Evolutionary conservation across 2,113 vertebrate species (phyloP).

Genomic region (Setophaga kirtlandii): DNA sequence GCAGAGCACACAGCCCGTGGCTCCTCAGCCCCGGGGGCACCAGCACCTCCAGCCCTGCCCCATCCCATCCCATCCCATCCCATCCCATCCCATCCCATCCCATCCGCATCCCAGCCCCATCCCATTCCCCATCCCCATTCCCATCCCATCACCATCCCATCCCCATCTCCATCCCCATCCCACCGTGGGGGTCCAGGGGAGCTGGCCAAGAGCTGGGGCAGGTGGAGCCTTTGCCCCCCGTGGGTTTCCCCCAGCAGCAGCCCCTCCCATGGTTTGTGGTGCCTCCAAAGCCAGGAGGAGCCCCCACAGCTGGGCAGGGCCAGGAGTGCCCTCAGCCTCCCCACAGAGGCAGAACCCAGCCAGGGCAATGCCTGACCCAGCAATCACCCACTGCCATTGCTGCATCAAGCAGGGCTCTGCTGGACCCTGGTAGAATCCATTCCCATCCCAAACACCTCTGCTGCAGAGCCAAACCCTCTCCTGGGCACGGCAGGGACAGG

Average conservation of each 20-base stretch:
- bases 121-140: too few species aligned
- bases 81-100: fast-evolving
- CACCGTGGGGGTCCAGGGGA: fast-evolving
- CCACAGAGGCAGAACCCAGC: neutral
- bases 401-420: neutral
- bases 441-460: fast-evolving
- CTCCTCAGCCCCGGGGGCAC: neutral
- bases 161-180: fast-evolving
- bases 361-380: too few species aligned
- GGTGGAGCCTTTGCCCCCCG: fast-evolving
- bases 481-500: neutral
- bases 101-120: too few species aligned
- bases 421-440: fast-evolving
- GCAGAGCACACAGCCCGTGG: neutral
- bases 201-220: fast-evolving
- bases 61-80: neutral
- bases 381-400: fast-evolving
- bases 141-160: too few species aligned
- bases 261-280: fast-evolving
- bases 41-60: fast-evolving
- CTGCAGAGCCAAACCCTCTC: fast-evolving
- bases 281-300: neutral
- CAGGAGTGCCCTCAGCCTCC: fast-evolving
- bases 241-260: neutral
- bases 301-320: neutral